Base-by-base conservation (phyloP, 2,113 vertebrate species). In the Scytalopus superciliaris region DNA sequence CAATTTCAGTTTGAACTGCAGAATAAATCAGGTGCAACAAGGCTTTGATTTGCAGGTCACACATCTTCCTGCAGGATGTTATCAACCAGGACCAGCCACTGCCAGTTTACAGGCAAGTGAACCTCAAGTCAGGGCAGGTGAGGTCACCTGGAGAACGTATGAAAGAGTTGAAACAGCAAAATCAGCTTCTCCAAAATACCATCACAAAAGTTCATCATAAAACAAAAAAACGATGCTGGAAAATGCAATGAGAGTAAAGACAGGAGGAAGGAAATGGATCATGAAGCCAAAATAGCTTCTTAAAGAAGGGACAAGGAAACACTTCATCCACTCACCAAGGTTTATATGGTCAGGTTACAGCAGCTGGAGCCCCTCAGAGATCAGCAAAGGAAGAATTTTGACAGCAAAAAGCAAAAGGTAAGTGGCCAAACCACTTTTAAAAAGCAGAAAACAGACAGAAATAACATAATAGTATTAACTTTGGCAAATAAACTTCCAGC, bases 1-100 rank as follows among this genome's bases (percentile, higher is more conserved):
- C 67, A 56, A 88, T 93, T 96, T 70, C 79, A 94, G 37, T 86
- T 85, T 95, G 95, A 91, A 74, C 27, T 39, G 13, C 39, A 70
- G 70, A 83, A 84, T 77, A 82, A 91, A 95, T 85, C 69, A 82
- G 56, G 44, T 15, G 33, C 84, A 91, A 33, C 45, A 53, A 90
- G 79, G 56, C 60, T 77, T 70, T 67, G 80, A 94, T 73, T 92
- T 68, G 64, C 82, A 94, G 57, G 59, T 74, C 67, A 47, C 56
- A 57, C 72, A 56, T 66, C 42, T 55, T 88, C 56, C 67, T 75
- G 70, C 78, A 90, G 79, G 72, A 52, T 42, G 33, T 3, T 24
- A 19, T 70, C 35, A 42, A 55, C 35, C 78, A 66, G 56, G 6
- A 42, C n/a, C 84, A 89, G 62, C 53, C 59, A 21, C 37, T 37